Evolutionary conservation across 2,113 vertebrate genomes (phyloP), one percentile per base, ranked within the genome.

Genomic region (Trichechus manatus): DNA sequence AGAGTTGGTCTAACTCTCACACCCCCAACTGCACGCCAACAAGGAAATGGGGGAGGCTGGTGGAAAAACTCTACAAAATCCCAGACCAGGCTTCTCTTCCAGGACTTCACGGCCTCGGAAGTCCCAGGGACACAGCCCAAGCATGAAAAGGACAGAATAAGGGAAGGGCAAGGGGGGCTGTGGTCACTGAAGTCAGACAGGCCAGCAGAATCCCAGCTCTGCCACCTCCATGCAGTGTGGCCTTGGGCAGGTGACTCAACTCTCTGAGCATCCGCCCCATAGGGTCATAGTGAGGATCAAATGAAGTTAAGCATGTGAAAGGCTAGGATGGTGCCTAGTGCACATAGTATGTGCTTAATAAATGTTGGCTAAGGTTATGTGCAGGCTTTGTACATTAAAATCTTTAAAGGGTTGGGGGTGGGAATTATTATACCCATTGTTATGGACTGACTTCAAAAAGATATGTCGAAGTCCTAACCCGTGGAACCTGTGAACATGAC

Each of bases 71-170:
- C 29, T 27, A 14, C 20, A 4, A 23, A 27, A n/a, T 19, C 14
- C 50, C 1, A 14, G 47, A 22, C 19, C 14, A 3, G 8, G 10
- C 36, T 61, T 79, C 47, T 15, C 20, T 1, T n/a, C 3, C 2
- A 2, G 7, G 9, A 3, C 19, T 14, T 33, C 63, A 3, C 61
- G 9, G 74, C 2, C 4, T 33, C 61, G 22, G 47, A 47, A 59
- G 36, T 0, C 7, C 63, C 31, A 59, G 31, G 63, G 74, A 13
- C 29, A 14, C 50, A 3, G 92, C 63, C 36, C 36, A 6, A 10
- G 15, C 1, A 0, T 0, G 10, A 56, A 33, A n/a, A 0, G 27
- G 50, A n/a, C 63, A 2, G 29, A 80, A 74, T 33, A n/a, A 15
- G 29, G 56, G 83, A 42, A 33, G 83, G 83, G 1, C n/a, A 23